Evolutionary conservation across 2,113 vertebrate genomes (phyloP).

Genomic region (Mola mola): DNA sequence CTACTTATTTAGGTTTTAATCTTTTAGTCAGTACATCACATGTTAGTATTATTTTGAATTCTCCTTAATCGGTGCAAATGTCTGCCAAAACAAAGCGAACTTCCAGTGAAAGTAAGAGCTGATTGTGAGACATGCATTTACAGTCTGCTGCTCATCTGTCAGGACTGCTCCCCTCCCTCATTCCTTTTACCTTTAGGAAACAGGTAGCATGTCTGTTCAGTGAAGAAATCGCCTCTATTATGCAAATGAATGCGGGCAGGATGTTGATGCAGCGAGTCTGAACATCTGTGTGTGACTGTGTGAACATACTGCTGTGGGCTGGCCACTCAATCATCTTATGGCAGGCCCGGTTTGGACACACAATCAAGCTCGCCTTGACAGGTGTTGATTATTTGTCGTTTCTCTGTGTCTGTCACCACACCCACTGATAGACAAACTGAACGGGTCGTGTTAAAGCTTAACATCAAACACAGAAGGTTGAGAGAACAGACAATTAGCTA

Average conservation of each 20-base stretch:
- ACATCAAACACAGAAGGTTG: not conserved
- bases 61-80: no score
- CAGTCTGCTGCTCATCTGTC: slow-evolving; percentile 22
- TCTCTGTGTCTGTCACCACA: slow-evolving; percentile 14
- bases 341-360: not conserved
- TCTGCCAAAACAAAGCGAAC: no score
- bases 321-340: slow-evolving; percentile 33
- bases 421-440: slow-evolving; percentile 26
- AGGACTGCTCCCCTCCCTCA: slow-evolving; percentile 36
- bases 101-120: no score
- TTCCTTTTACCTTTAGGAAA: slow-evolving; percentile 19
- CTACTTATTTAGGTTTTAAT: no score
- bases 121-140: slow-evolving; percentile 1
- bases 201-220: slow-evolving; percentile 22
- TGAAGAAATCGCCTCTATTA: slow-evolving; percentile 41
- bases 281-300: slow-evolving; percentile 52
- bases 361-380: no score
- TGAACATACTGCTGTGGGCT: slow-evolving; percentile 45
- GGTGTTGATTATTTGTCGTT: slow-evolving; percentile 65
- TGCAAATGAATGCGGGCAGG: slow-evolving; percentile 47
- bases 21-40: no score
- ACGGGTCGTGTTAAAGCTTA: slow-evolving; percentile 5
- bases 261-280: slow-evolving; percentile 16
- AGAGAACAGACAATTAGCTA: not conserved
- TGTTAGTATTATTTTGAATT: no score